Percentiles rank a stretch among this genome's conserved stretches.
phyloP scores from a whole-genome alignment of 2,888 invertebrate genomes.

The Fragum whitleyi region DNA sequence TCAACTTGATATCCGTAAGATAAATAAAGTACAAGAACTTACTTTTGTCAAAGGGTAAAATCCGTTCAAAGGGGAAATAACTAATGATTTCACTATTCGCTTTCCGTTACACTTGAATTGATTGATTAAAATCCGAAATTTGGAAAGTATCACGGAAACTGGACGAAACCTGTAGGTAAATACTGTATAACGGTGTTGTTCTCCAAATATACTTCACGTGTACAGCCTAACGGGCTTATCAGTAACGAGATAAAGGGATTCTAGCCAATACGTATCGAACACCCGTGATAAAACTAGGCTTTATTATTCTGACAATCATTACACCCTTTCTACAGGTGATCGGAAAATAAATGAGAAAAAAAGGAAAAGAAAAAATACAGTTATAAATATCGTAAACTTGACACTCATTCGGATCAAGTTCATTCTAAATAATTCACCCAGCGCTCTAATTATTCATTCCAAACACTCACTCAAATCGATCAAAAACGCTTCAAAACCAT shows the following conservation, averaged over 20 bases:
- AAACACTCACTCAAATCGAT: no score
- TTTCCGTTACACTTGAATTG: background rate
- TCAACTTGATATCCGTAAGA: no score
- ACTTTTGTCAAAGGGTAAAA: background rate
- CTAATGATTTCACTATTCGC: background rate
- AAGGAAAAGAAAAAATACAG: no score
- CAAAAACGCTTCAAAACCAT: no score
- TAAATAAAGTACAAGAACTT: background rate
- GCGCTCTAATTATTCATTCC: no score
- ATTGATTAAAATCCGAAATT: background rate
- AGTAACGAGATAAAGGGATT: background rate
- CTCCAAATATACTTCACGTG: background rate
- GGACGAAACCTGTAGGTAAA: no score
- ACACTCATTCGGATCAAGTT: no score
- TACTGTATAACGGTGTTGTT: no score
- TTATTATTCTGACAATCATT: background rate
- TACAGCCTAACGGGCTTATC: slow-evolving; percentile 10
- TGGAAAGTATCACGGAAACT: background rate
- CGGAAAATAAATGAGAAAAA: no score
- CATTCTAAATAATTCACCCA: no score
- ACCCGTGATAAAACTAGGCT: background rate
- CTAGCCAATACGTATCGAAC: slow-evolving; percentile 19
- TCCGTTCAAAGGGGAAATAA: background rate
- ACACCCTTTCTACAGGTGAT: no score
- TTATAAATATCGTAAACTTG: no score